Conservation (phyloP, 2,888 invertebrate species). For the Caenorhabditis zanzibari region DNA sequence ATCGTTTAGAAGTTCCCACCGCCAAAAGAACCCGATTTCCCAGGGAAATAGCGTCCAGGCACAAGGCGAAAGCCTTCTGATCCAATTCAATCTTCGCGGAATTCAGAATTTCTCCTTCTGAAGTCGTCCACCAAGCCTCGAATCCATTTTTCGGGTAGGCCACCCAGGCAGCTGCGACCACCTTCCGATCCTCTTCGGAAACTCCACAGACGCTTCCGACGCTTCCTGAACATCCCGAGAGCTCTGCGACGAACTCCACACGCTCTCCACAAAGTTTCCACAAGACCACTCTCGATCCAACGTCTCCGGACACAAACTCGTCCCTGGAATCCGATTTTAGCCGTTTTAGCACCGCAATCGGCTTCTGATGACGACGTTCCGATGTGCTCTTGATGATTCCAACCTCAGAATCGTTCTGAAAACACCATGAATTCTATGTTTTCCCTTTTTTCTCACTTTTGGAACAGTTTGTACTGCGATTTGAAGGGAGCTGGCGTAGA, state of each 20-base stretch:
- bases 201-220: slow-evolving; percentile 62
- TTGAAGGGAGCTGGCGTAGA: slow-evolving; percentile 69
- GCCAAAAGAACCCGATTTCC: slow-evolving; percentile 65
- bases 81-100: slow-evolving; percentile 38
- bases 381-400: slow-evolving; percentile 58
- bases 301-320: slow-evolving; percentile 58
- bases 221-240: slow-evolving; percentile 47
- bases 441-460: slow-evolving; percentile 32
- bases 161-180: slow-evolving; percentile 53
- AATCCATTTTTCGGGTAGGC: slow-evolving; percentile 38
- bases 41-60: slow-evolving; percentile 56
- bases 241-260: slow-evolving; percentile 47
- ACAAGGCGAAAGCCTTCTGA: slow-evolving; percentile 60
- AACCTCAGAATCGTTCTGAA: slow-evolving; percentile 53
- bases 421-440: neutral
- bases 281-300: slow-evolving; percentile 38
- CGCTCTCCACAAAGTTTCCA: slow-evolving; percentile 51
- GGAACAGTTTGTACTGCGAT: slow-evolving; percentile 67
- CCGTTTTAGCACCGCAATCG: slow-evolving; percentile 69
- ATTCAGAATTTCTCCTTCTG: slow-evolving; percentile 6
- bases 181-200: slow-evolving; percentile 1
- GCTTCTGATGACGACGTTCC: slow-evolving; percentile 66
- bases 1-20: slow-evolving; percentile 75
- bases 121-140: slow-evolving; percentile 54
- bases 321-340: slow-evolving; percentile 55